A percentile compares a stretch with the other conserved stretches of the same genome.
phyloP scores from a whole-genome alignment of 2,113 vertebrate genomes.

The Scortum barcoo region DNA sequence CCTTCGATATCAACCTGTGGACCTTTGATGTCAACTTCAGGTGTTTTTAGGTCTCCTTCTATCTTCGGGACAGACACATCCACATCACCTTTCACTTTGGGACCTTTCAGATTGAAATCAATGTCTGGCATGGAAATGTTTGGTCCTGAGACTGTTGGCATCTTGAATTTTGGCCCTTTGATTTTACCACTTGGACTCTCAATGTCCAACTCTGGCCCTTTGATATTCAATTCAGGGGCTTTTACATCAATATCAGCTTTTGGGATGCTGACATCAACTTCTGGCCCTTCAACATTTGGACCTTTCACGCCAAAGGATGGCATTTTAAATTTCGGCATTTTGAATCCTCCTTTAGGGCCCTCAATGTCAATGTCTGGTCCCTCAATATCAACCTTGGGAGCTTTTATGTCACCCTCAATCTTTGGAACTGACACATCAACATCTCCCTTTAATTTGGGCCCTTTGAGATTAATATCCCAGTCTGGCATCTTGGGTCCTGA shows the following conservation, averaged over 20 bases:
- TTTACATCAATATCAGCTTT: neutral
- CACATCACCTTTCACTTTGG: neutral
- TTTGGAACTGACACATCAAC: conserved; percentile 69
- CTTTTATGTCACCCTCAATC: conserved; percentile 46
- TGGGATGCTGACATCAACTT: neutral
- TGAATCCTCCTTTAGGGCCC: neutral
- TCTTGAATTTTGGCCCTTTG: conserved; percentile 30
- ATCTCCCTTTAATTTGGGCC: conserved; percentile 75
- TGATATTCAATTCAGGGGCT: neutral
- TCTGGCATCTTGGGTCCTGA: conserved; percentile 44
- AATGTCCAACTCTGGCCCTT: neutral
- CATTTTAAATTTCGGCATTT: conserved; percentile 7
- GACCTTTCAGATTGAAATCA: neutral
- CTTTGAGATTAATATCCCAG: conserved; percentile 82
- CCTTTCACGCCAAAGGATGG: neutral
- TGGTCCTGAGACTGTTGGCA: conserved; percentile 24
- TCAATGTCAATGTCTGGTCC: conserved; percentile 56
- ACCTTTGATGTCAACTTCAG: too few relatives aligned
- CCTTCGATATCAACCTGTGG: neutral
- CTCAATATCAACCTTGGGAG: conserved; percentile 74
- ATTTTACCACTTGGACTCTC: neutral
- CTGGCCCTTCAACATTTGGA: conserved; percentile 9
- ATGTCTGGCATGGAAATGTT: conserved; percentile 19
- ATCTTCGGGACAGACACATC: neutral
- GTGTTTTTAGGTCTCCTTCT: neutral